Evolutionary conservation across 1,140 invertebrate genomes (phyloP), one percentile per base, ranked within the genome.

Genomic region (Temnothorax curvispinosus): DNA sequence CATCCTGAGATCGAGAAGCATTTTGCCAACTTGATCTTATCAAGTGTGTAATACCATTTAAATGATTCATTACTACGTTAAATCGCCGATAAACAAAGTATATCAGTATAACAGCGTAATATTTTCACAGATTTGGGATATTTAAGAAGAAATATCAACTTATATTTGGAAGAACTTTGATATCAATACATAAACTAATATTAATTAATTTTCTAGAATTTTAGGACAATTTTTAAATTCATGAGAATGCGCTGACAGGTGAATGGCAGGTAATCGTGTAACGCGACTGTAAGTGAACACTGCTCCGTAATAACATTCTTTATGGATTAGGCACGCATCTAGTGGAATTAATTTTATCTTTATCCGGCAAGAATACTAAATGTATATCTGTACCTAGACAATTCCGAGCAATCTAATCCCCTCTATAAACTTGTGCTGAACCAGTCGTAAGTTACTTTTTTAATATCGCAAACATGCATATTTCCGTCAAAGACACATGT

Each of bases 221-320:
- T 77, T 60, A n/a, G 4, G n/a, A n/a, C 9, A n/a, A 50, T 77
- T 64, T 64, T 18, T 27, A 27, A 76, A 76, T 60, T 75, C 0
- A 8, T 38, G n/a, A 13, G 2, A 44, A 60, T 62, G 27, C 38
- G 15, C 15, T 27, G n/a, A 0, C 47, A 76, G 13, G 13, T 3
- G 13, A 15, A 58, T 52, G 8, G 21, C 3, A 6, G 21, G 11
- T 0, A 47, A 32, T 60, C 7, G 21, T 27, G 3, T 76, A 58
- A 58, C 18, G 7, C 27, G 8, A 62, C 9, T 47, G 5, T 47
- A 65, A 50, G 18, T 52, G 27, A 77, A 9, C 11, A 62, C 7
- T 32, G 3, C 54, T 77, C 38, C 41, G 15, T 76, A 64, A 62
- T 47, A 77, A 15, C 41, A 77, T 62, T 62, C 56, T n/a, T 77